Base-by-base conservation (phyloP, 2,888 invertebrate genomes). In the Brenthis hecate region DNA sequence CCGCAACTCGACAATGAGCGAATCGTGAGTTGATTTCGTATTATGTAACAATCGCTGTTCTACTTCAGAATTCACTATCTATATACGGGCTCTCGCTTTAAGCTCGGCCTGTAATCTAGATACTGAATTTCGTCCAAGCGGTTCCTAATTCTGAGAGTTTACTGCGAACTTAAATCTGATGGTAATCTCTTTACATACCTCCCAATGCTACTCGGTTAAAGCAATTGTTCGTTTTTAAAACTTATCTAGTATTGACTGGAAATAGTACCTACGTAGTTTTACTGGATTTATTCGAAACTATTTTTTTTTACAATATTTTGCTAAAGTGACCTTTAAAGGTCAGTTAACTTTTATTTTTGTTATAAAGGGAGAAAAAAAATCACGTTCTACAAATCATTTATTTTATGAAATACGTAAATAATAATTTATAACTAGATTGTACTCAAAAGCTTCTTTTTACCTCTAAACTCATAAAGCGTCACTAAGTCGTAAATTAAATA, bases 1-100 rank as follows among this genome's bases (percentile, higher is more conserved):
- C 77, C 78, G 71, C 78, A 79, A 80, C 79, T 79, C 80, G 77
- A 86, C 86, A 86, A 87, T 87, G 88, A 82, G 80, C 76, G 79
- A 76, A 73, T 82, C 82, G 85, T 82, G 85, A 84, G 85, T 80
- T 85, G 84, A 85, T 83, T 83, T 78, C 76, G 77, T 75, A 78
- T 79, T 79, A 76, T 77, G 73, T 74, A 74, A 72, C 75, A 56
- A 70, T 69, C 74, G 68, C 76, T 70, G 69, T 56, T 70, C 71
- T 65, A 70, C 70, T 74, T 73, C 65, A 70, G 70, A 73, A 57
- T 71, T 75, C 71, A 58, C 72, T 72, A 70, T 71, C 71, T 71
- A 61, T 71, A 64, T 70, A 68, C 64, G 65, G 66, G 60, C 53
- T 70, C 66, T 67, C 54, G 71, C 55, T 73, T 61, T 63, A 65